These are phyloP conservation scores for Megaceryle torquata DNA, from an alignment of 2,113 vertebrate genomes.

Conservation along the genomic window DNA sequence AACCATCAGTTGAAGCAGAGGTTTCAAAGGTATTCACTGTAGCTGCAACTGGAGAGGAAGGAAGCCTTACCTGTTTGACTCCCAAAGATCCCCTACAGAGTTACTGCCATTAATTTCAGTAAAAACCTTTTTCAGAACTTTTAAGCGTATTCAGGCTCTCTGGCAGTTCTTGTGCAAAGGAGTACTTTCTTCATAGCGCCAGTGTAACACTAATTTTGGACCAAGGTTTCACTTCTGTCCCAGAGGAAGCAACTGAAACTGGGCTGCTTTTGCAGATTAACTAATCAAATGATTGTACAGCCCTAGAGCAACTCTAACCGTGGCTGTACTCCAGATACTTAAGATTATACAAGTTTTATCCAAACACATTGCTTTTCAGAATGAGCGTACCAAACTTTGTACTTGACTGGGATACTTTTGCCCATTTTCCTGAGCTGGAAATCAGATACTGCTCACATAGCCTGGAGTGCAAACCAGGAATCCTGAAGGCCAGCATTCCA, in stretches of 20 bases:
- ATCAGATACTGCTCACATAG: not conserved
- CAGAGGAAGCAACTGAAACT: not conserved
- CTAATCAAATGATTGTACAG: not conserved
- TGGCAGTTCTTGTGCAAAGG: not conserved
- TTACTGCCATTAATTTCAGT: not conserved
- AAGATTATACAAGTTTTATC: not conserved
- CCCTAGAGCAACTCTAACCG: not conserved
- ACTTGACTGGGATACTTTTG: not conserved
- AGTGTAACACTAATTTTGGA: not conserved
- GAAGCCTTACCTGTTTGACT: not conserved
- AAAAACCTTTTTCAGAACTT: not conserved
- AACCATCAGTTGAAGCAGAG: not conserved
- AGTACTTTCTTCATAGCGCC: not conserved
- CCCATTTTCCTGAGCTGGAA: not conserved
- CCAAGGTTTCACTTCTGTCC: not conserved
- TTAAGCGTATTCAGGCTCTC: not conserved
- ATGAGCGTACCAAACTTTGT: not conserved
- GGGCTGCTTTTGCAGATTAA: not conserved
- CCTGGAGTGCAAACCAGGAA: not conserved
- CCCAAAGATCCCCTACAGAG: not conserved
- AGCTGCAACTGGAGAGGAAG: not conserved
- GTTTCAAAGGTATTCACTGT: not conserved
- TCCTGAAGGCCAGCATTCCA: not conserved
- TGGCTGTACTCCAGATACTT: not conserved
- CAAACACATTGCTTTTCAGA: not conserved